Evolutionary conservation across 53 echinoderm and acorn worm genomes (phyloP).

Genomic region (Arbacia lixula): DNA sequence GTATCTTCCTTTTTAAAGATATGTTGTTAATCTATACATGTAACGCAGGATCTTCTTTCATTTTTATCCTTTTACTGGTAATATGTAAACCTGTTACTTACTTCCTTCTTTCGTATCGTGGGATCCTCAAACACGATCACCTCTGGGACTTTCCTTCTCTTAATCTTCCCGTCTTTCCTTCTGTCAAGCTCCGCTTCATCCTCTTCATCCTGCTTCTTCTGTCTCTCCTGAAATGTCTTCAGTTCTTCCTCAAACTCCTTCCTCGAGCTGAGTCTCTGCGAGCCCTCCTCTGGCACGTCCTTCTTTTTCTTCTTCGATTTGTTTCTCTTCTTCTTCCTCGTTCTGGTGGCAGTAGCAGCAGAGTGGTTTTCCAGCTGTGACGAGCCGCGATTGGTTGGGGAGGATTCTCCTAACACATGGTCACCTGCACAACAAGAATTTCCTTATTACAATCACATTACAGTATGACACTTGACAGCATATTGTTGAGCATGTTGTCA

Average conservation of each 20-base stretch:
- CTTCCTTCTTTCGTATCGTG: slow-evolving; percentile 70
- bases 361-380: slow-evolving; percentile 46
- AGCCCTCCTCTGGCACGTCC: background rate
- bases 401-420: no score
- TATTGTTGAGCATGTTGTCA: no score
- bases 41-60: no score
- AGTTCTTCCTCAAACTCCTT: slow-evolving; percentile 64
- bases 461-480: no score
- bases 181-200: slow-evolving; percentile 7
- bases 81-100: no score
- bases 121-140: slow-evolving; percentile 83
- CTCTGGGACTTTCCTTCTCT: slow-evolving; percentile 62
- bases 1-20: no score
- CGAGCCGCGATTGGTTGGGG: no score
- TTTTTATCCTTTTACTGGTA: no score
- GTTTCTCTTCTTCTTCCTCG: slow-evolving; percentile 42
- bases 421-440: background rate
- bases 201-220: slow-evolving; percentile 8
- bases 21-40: no score
- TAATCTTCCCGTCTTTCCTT: slow-evolving; percentile 25
- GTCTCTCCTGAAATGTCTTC: background rate
- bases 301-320: slow-evolving; percentile 19
- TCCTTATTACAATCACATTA: no score
- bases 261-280: slow-evolving; percentile 31
- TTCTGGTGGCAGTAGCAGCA: background rate